Evolutionary conservation across 2,113 vertebrate species (phyloP).

Genomic region (Glaucidium brasilianum): DNA sequence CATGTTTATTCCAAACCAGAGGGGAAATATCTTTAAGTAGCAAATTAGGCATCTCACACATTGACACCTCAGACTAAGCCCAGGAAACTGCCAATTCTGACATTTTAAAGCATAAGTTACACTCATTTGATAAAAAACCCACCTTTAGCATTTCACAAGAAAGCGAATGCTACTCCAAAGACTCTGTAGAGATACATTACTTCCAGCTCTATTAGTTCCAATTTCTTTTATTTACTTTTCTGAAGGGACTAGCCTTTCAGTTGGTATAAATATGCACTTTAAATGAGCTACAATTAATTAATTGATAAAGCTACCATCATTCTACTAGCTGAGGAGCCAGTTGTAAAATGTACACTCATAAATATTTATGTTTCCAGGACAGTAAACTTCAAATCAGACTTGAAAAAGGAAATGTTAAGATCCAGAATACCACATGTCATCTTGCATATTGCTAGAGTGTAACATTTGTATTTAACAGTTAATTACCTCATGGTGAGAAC

Average conservation of each 20-base stretch:
- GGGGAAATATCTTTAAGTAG: neutral
- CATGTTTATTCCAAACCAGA: neutral
- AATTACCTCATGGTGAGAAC: conserved; percentile 32
- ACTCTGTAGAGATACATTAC: neutral
- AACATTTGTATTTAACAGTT: conserved; percentile 18
- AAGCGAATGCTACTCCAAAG: neutral
- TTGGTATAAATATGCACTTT: neutral
- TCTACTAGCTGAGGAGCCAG: neutral
- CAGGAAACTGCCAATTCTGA: neutral
- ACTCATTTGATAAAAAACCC: neutral
- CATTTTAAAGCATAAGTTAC: neutral
- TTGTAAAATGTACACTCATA: neutral
- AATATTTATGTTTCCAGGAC: neutral
- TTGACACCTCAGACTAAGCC: neutral
- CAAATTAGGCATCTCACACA: neutral
- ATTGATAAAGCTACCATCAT: neutral
- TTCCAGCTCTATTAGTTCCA: neutral
- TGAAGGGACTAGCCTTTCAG: neutral
- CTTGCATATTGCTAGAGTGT: neutral
- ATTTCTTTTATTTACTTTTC: neutral
- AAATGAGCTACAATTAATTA: conserved; percentile 11
- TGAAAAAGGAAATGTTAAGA: neutral
- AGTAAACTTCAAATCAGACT: neutral
- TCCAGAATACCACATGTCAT: neutral
- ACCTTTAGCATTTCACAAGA: neutral